phyloP scores from a whole-genome alignment of 2,888 invertebrate genomes.

The Ptycholaimellus sp. region DNA sequence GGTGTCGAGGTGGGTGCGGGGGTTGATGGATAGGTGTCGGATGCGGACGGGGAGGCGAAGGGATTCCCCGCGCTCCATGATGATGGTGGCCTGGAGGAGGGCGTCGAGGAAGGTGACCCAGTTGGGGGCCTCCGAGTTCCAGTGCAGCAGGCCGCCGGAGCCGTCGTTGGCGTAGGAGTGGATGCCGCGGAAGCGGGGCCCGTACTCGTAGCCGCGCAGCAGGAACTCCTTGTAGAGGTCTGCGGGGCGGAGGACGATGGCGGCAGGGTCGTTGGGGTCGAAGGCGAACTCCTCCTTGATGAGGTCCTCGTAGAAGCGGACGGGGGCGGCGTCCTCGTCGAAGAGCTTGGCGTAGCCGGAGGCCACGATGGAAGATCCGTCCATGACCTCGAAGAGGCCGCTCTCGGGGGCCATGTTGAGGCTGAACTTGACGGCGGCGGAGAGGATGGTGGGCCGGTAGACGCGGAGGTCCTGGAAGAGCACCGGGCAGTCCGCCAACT shows the following conservation, averaged over 20 bases:
- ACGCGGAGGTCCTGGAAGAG: conserved; percentile 68
- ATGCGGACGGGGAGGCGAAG: conserved; percentile 32
- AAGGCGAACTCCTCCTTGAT: conserved; percentile 19
- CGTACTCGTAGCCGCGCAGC: conserved; percentile 23
- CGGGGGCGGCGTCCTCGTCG: too few relatives aligned
- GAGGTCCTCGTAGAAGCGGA: conserved; percentile 22
- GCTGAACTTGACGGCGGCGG: conserved; percentile 39
- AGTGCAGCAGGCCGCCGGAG: conserved; percentile 37
- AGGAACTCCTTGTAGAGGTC: conserved; percentile 26
- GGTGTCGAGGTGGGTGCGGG: conserved; percentile 23
- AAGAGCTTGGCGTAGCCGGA: conserved; percentile 21
- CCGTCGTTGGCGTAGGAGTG: conserved; percentile 23
- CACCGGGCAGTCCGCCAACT: conserved; percentile 42
- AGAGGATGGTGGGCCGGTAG: conserved; percentile 63
- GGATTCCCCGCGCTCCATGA: conserved; percentile 19
- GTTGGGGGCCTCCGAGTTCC: conserved; percentile 66
- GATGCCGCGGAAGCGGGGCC: conserved; percentile 24
- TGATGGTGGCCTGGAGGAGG: conserved; percentile 64
- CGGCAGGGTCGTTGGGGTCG: conserved; percentile 21
- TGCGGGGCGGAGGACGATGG: conserved; percentile 20
- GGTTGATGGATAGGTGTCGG: conserved; percentile 29
- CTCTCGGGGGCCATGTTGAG: conserved; percentile 21
- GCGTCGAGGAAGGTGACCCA: conserved; percentile 90
- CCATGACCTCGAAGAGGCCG: conserved; percentile 22
- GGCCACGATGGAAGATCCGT: conserved; percentile 20